phyloP scores from a whole-genome alignment of 2,797 vertebrate genomes.

The Oreochromis mossambicus region DNA sequence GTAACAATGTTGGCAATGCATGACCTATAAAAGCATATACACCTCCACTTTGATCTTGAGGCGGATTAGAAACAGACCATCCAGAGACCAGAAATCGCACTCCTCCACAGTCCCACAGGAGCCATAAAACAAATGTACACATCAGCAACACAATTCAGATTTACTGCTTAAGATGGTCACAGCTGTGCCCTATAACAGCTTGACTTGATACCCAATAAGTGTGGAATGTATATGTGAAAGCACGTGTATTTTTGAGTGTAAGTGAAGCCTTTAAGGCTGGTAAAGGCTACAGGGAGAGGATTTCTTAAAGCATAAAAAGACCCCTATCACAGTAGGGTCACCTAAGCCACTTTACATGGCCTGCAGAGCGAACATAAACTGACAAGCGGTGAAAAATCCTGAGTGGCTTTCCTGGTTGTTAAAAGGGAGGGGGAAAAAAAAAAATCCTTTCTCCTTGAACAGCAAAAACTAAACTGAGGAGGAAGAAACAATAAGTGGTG shows the following conservation, averaged over 20 bases:
- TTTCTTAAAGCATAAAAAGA: constrained; percentile 24
- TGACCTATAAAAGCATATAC: constrained; percentile 6
- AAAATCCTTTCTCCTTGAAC: neutral
- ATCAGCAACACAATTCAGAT: constrained; percentile 43
- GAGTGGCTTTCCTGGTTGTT: constrained; percentile 26
- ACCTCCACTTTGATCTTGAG: neutral
- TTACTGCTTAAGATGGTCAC: constrained; percentile 35
- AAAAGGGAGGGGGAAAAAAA: neutral
- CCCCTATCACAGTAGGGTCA: constrained; percentile 31
- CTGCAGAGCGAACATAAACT: constrained; percentile 30
- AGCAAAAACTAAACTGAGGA: neutral
- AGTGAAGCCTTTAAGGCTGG: constrained; percentile 18
- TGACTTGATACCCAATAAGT: constrained; percentile 30
- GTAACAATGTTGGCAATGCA: neutral
- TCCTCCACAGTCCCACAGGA: constrained; percentile 27
- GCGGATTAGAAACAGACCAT: constrained; percentile 38
- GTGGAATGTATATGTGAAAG: neutral
- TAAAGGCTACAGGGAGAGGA: neutral
- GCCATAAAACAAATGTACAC: constrained; percentile 25
- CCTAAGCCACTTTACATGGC: constrained; percentile 38
- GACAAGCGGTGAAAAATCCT: constrained; percentile 9
- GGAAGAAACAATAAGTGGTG: neutral
- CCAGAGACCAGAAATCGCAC: neutral
- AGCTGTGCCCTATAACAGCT: neutral
- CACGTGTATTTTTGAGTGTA: neutral